Conservation (phyloP, 1,140 invertebrate genomes). For the Drosophila parvula region DNA sequence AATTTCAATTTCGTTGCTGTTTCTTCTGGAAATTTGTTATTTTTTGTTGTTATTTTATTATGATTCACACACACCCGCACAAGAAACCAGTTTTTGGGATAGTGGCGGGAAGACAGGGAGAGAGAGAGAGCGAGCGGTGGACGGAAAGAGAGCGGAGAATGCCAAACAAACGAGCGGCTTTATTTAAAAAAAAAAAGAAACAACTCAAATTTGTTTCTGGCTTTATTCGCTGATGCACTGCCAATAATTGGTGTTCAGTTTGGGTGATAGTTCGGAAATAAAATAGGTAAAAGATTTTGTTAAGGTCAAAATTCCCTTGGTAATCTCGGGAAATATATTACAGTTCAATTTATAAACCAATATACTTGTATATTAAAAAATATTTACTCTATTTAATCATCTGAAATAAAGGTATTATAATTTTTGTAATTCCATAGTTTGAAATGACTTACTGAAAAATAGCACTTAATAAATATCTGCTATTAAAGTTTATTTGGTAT, state of each 20-base stretch:
- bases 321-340: too few species aligned
- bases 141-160: conserved; percentile 20
- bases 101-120: background rate
- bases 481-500: background rate
- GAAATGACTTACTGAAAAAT: too few species aligned
- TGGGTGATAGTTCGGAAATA: background rate
- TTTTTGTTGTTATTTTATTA: conserved; percentile 63
- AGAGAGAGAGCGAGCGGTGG: background rate
- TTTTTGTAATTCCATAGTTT: too few species aligned
- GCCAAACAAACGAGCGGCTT: conserved; percentile 65
- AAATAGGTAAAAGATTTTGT: too few species aligned
- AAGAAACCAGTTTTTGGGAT: conserved; percentile 41
- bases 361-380: too few species aligned
- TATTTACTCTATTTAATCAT: too few species aligned
- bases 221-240: conserved; percentile 48
- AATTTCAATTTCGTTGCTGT: conserved; percentile 77
- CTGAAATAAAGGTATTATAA: too few species aligned
- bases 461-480: too few species aligned
- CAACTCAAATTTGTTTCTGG: conserved; percentile 59
- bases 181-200: conserved; percentile 44
- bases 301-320: too few species aligned
- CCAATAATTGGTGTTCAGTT: conserved; percentile 1
- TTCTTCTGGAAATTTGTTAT: conserved; percentile 25
- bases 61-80: conserved; percentile 71
- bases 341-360: too few species aligned